Conservation (phyloP, 2,797 vertebrate species). For the Gymnodraco acuticeps region DNA sequence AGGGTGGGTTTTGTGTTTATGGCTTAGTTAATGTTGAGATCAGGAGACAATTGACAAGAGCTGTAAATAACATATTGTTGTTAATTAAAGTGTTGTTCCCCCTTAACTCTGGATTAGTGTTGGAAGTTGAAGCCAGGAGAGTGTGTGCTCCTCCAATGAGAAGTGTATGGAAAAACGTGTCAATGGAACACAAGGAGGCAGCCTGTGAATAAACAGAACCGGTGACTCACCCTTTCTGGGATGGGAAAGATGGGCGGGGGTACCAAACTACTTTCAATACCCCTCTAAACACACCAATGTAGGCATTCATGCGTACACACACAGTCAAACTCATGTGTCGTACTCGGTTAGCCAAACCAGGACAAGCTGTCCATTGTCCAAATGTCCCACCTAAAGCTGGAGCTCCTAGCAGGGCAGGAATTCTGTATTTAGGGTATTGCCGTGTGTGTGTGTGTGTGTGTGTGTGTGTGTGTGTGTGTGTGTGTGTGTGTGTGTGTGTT, state of each 20-base stretch:
- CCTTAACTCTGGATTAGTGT: slow-evolving; percentile 21
- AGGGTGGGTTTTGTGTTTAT: slow-evolving; percentile 7
- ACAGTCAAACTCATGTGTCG: slow-evolving; percentile 57
- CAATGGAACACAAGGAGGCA: slow-evolving; percentile 82
- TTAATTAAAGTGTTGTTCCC: too few species aligned
- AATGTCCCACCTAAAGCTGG: slow-evolving; percentile 64
- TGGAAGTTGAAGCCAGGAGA: slow-evolving; percentile 37
- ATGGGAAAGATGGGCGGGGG: slow-evolving; percentile 72
- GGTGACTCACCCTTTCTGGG: slow-evolving; percentile 83
- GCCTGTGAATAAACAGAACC: slow-evolving; percentile 82
- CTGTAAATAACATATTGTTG: not conserved
- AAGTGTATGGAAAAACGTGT: slow-evolving; percentile 84
- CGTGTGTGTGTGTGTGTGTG: not conserved
- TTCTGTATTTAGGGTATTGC: slow-evolving; percentile 64
- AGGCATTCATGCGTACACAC: slow-evolving; percentile 69
- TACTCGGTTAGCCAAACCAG: slow-evolving; percentile 41
- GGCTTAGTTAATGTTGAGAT: not conserved
- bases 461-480: slow-evolving; percentile 14
- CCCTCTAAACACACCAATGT: slow-evolving; percentile 65
- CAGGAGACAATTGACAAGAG: slow-evolving; percentile 15
- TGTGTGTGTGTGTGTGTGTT: slow-evolving; percentile 6
- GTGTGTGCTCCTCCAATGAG: slow-evolving; percentile 46
- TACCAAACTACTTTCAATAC: slow-evolving; percentile 59
- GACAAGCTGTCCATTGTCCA: slow-evolving; percentile 79
- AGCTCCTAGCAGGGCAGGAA: slow-evolving; percentile 49